Conservation (phyloP, 2,797 vertebrate genomes). For the Ibycter americanus region DNA sequence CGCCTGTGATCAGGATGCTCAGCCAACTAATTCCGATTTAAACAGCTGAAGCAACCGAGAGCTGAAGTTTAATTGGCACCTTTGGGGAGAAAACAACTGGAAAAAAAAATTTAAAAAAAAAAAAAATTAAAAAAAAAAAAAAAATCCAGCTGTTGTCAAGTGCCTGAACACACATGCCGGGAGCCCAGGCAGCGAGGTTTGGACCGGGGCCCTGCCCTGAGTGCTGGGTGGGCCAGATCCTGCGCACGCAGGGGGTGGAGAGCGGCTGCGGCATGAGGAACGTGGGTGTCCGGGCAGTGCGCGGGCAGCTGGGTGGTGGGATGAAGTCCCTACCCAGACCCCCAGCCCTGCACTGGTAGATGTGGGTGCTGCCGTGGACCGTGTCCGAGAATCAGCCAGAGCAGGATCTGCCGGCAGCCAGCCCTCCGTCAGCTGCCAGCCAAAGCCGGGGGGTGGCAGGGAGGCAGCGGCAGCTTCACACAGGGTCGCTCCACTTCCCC, state of each 20-base stretch:
- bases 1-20: neutral
- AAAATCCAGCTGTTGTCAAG: neutral
- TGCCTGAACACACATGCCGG: neutral
- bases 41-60: neutral
- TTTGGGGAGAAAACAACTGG: neutral
- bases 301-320: neutral
- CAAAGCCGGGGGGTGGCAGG: neutral
- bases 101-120: neutral
- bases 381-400: rapidly evolving
- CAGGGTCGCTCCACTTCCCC: neutral
- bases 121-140: neutral
- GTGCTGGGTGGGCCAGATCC: neutral
- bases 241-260: neutral
- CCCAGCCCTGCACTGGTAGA: neutral
- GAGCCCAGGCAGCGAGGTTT: neutral
- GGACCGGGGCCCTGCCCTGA: neutral
- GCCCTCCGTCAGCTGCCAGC: neutral
- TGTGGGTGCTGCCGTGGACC: rapidly evolving
- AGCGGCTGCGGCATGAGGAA: rapidly evolving
- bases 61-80: neutral
- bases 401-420: neutral
- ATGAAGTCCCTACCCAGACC: neutral
- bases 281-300: rapidly evolving
- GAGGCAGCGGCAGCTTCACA: neutral
- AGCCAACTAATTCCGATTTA: neutral